These are phyloP conservation scores for Numida meleagris DNA, from an alignment of 2,113 vertebrate species.

Conservation along the genomic window DNA sequence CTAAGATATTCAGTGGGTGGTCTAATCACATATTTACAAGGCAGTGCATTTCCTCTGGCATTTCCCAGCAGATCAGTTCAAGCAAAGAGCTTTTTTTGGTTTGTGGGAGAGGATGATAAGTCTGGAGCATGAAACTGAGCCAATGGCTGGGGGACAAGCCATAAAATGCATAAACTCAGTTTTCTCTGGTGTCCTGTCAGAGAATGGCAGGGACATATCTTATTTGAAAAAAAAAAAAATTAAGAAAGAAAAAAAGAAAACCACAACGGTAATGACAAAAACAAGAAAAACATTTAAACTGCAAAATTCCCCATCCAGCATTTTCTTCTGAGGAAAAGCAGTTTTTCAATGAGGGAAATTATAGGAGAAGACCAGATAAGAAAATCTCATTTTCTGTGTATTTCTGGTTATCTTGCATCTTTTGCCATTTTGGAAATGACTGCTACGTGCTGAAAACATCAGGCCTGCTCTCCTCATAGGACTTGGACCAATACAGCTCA, in stretches of 20 bases:
- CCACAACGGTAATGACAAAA: not conserved
- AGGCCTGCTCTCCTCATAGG: not conserved
- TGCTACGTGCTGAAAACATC: not conserved
- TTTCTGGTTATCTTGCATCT: not conserved
- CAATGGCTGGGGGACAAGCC: not conserved
- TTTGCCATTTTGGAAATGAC: not conserved
- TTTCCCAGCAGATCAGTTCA: not conserved
- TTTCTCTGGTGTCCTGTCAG: not conserved
- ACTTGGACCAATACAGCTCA: not conserved
- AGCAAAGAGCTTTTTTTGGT: not conserved
- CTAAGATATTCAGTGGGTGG: not conserved
- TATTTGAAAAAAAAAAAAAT: not conserved
- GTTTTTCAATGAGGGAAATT: not conserved
- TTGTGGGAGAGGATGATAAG: not conserved
- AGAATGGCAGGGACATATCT: not conserved
- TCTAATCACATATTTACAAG: not conserved
- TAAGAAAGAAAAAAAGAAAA: not conserved
- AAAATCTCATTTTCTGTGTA: not conserved
- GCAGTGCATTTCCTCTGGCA: not conserved
- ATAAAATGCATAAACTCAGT: not conserved
- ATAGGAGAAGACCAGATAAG: not conserved
- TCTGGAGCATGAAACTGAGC: not conserved
- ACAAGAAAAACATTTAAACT: not conserved
- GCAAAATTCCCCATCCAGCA: not conserved
- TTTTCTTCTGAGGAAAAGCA: not conserved